Evolutionary conservation across 2,888 invertebrate genomes (phyloP).

Genomic region (Trachelus tabidus): DNA sequence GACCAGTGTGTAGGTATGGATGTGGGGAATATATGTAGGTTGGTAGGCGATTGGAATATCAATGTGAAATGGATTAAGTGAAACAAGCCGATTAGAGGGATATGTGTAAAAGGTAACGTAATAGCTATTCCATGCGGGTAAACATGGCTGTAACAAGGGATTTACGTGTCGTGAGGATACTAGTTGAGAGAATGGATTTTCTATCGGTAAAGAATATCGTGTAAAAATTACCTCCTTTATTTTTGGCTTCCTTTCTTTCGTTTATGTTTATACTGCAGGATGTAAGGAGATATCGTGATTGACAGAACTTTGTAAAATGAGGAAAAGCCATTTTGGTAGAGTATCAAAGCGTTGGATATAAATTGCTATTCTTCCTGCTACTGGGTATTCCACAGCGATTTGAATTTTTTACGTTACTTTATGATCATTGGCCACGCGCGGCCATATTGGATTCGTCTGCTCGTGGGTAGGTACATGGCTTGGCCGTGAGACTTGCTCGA

Average conservation of each 20-base stretch:
- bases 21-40: background rate
- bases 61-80: background rate
- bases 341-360: background rate
- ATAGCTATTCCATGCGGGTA: background rate
- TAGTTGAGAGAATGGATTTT: background rate
- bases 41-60: background rate
- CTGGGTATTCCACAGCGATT: background rate
- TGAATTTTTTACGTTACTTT: background rate
- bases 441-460: background rate
- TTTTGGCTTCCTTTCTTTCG: background rate
- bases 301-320: background rate
- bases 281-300: background rate
- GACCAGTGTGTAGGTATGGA: background rate
- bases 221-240: background rate
- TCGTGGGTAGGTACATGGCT: background rate
- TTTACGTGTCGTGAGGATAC: background rate
- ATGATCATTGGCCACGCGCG: background rate
- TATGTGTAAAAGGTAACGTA: background rate
- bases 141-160: background rate
- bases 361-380: background rate
- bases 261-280: background rate
- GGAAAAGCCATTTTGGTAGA: background rate
- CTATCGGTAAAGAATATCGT: background rate
- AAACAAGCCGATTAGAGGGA: background rate
- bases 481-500: too few species aligned